Evolutionary conservation across 2,888 invertebrate genomes (phyloP).

Genomic region (Amblyteles armatorius): DNA sequence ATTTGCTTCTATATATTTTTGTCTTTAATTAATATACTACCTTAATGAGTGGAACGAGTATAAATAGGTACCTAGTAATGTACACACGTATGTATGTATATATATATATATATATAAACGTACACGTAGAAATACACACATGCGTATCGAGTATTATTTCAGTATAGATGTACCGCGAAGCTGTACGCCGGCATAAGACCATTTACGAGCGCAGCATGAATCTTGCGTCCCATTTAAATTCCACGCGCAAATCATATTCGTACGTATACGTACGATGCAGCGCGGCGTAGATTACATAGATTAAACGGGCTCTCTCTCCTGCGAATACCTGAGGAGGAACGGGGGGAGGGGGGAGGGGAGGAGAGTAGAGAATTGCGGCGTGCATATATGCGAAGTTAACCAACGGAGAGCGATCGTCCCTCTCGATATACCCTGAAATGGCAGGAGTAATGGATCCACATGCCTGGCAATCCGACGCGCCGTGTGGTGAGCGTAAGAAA

Average conservation of each 20-base stretch:
- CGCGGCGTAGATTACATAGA: constrained; percentile 58
- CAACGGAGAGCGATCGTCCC: constrained; percentile 43
- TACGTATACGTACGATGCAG: constrained; percentile 23
- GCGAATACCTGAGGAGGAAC: constrained; percentile 14
- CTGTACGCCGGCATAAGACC: constrained; percentile 27
- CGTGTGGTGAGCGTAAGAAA: constrained; percentile 70
- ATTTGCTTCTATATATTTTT: constrained; percentile 27
- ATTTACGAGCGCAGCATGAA: constrained; percentile 57
- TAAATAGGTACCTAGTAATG: constrained; percentile 49
- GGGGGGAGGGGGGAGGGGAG: background rate
- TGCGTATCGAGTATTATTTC: constrained; percentile 25
- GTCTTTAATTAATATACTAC: constrained; percentile 63
- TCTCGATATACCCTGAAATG: constrained; percentile 52
- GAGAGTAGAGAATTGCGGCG: constrained; percentile 16
- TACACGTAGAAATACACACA: background rate
- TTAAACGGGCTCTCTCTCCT: constrained; percentile 54
- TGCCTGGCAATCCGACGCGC: constrained; percentile 42
- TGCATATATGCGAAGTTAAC: constrained; percentile 28
- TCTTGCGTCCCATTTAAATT: constrained; percentile 54
- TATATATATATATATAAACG: background rate
- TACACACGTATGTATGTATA: constrained; percentile 35
- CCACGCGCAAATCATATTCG: constrained; percentile 54
- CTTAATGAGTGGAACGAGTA: constrained; percentile 55
- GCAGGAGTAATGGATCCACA: constrained; percentile 63
- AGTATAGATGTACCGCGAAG: constrained; percentile 10